Evolutionary conservation across 2,888 invertebrate genomes (phyloP).

Genomic region (Sipha maydis): DNA sequence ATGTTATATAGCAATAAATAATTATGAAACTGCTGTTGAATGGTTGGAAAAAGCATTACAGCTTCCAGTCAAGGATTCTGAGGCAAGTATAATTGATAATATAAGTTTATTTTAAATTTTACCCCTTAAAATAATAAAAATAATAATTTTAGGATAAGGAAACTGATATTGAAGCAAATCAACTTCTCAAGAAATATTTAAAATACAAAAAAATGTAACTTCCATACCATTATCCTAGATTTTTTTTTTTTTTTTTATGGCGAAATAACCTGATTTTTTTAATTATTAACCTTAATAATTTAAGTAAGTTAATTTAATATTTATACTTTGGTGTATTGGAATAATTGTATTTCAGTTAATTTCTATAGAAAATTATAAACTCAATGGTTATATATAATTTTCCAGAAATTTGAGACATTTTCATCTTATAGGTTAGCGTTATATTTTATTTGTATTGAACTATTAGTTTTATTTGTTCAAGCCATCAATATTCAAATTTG

Average conservation of each 20-base stretch:
- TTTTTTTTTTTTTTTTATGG: slow-evolving; percentile 1
- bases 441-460: background rate
- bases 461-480: slow-evolving; percentile 7
- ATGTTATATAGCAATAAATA: slow-evolving; percentile 70
- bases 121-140: slow-evolving; percentile 11
- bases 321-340: slow-evolving; percentile 24
- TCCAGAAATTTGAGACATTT: background rate
- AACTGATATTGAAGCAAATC: slow-evolving; percentile 64
- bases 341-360: slow-evolving; percentile 14
- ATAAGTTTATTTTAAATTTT: background rate
- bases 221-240: background rate
- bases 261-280: slow-evolving; percentile 40
- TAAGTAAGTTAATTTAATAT: background rate
- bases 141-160: slow-evolving; percentile 64
- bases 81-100: slow-evolving; percentile 63
- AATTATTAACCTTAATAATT: background rate
- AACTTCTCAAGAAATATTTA: slow-evolving; percentile 64
- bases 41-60: slow-evolving; percentile 68
- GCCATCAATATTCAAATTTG: background rate
- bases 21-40: slow-evolving; percentile 70
- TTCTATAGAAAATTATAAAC: background rate
- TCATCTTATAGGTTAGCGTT: background rate
- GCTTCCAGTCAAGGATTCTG: slow-evolving; percentile 63
- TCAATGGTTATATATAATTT: background rate
- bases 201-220: slow-evolving; percentile 63